Evolutionary conservation across 1,140 invertebrate genomes (phyloP).

Genomic region (Bombus waltoni): DNA sequence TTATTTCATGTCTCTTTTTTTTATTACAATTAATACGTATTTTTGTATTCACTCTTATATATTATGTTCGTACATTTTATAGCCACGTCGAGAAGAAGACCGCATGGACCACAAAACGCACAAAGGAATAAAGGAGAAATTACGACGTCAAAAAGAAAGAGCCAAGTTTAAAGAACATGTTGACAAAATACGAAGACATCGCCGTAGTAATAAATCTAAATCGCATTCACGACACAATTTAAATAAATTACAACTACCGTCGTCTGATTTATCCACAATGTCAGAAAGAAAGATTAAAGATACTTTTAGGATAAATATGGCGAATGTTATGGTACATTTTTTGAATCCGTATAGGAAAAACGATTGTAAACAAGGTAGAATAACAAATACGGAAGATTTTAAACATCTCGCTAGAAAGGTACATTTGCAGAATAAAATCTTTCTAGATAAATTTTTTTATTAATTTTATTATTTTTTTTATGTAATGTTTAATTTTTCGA

Average conservation of each 20-base stretch:
- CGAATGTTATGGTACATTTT: conserved; percentile 93
- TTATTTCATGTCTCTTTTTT: conserved; percentile 45
- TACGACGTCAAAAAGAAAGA: conserved; percentile 87
- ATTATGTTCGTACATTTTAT: conserved; percentile 55
- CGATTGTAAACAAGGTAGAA: conserved; percentile 92
- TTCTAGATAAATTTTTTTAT: not conserved
- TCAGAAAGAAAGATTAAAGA: conserved; percentile 91
- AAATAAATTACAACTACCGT: conserved; percentile 74
- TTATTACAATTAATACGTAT: not conserved
- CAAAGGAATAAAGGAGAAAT: conserved; percentile 91
- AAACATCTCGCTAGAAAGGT: conserved; percentile 98
- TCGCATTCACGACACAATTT: conserved; percentile 74
- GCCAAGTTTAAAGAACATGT: conserved; percentile 81
- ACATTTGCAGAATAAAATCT: conserved; percentile 38
- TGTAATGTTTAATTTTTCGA: not conserved
- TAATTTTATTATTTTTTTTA: not conserved
- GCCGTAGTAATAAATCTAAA: conserved; percentile 79
- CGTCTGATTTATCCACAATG: conserved; percentile 73
- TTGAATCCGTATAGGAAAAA: conserved; percentile 94
- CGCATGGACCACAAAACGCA: conserved; percentile 88
- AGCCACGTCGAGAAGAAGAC: conserved; percentile 91
- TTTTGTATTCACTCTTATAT: not conserved
- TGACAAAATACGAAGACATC: conserved; percentile 78
- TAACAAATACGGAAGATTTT: conserved; percentile 96
- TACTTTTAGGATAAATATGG: conserved; percentile 94